Conservation (phyloP, 2,797 vertebrate genomes). For the Danio aesculapii region DNA sequence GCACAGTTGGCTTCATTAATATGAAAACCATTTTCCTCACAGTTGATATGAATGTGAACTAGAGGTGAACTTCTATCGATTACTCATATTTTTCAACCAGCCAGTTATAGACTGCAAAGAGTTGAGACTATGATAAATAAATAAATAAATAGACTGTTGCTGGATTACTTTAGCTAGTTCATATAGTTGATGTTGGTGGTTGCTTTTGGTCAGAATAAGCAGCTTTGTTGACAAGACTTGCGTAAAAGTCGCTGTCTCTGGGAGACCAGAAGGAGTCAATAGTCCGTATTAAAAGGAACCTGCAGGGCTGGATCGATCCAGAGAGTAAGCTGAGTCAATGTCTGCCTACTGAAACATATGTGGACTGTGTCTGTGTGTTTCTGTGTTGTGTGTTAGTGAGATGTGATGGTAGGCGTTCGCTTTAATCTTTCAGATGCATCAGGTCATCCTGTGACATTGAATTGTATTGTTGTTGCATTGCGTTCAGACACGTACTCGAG, state of each 20-base stretch:
- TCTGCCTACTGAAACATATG: slow-evolving; percentile 48
- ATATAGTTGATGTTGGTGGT: background rate
- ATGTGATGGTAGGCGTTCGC: slow-evolving; percentile 16
- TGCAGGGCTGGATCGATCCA: slow-evolving; percentile 53
- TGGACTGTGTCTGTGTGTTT: slow-evolving; percentile 3
- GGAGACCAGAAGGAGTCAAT: slow-evolving; percentile 28
- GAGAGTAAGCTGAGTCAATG: slow-evolving; percentile 60
- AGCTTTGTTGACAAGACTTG: background rate
- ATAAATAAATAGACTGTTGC: background rate
- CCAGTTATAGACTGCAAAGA: background rate
- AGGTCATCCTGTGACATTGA: slow-evolving; percentile 29
- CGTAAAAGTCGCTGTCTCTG: slow-evolving; percentile 21
- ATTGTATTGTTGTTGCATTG: background rate
- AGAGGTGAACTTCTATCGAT: slow-evolving; percentile 18
- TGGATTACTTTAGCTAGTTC: background rate
- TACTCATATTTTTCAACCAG: background rate
- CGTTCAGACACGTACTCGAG: background rate
- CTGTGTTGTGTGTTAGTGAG: slow-evolving; percentile 8
- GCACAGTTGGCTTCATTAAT: background rate
- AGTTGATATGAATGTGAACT: slow-evolving; percentile 16
- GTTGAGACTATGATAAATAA: background rate
- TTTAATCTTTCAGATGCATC: slow-evolving; percentile 43
- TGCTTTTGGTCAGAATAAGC: background rate
- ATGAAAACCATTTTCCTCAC: background rate
- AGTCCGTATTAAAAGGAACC: slow-evolving; percentile 54